These are phyloP conservation scores for Phoeniculus purpureus DNA, from an alignment of 2,797 vertebrate species.

Conservation along the genomic window DNA sequence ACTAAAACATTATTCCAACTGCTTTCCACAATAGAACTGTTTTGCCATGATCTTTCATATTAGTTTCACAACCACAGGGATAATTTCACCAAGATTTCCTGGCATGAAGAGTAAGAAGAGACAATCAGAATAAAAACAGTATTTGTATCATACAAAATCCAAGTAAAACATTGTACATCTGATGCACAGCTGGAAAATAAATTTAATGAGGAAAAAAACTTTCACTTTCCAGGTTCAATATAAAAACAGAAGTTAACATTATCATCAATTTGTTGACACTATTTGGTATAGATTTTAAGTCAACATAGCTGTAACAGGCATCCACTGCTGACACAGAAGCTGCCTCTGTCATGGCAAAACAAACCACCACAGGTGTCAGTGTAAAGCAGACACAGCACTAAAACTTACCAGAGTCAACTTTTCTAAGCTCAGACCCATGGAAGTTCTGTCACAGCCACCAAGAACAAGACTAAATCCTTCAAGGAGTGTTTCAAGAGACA, in stretches of 20 bases:
- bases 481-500: neutral
- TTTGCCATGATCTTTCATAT: neutral
- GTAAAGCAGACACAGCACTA: neutral
- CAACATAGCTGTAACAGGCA: neutral
- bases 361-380: neutral
- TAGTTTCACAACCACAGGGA: neutral
- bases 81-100: neutral
- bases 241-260: neutral
- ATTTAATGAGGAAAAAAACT: fast-evolving
- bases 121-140: neutral
- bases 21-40: neutral
- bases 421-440: neutral
- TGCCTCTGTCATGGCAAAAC: fast-evolving
- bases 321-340: neutral
- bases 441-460: neutral
- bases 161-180: neutral
- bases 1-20: neutral
- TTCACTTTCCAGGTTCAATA: neutral
- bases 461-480: neutral
- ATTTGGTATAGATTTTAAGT: neutral
- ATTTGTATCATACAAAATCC: neutral
- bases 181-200: neutral
- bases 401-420: neutral
- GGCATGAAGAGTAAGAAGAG: neutral
- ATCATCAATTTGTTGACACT: neutral